Conservation (phyloP, 2,113 vertebrate genomes). For the Nesoenas mayeri region DNA sequence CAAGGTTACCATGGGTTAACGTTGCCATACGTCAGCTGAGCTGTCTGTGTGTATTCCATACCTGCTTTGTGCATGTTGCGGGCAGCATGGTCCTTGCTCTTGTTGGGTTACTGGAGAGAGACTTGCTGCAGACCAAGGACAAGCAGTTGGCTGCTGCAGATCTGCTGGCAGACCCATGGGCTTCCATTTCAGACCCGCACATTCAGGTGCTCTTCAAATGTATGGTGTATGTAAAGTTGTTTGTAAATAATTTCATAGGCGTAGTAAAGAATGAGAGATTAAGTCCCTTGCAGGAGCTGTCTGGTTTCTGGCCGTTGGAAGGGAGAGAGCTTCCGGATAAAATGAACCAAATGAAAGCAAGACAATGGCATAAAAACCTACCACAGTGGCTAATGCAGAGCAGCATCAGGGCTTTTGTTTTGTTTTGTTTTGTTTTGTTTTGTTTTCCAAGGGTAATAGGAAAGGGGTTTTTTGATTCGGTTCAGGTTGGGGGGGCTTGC, state of each 20-base stretch:
- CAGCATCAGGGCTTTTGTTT: not conserved
- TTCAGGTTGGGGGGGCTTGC: fast-evolving
- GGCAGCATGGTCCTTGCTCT: not conserved
- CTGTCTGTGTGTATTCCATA: fast-evolving
- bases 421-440: not conserved
- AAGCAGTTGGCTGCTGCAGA: not conserved
- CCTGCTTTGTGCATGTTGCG: fast-evolving
- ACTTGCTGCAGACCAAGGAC: too few species aligned
- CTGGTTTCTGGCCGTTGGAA: not conserved
- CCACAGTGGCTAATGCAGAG: not conserved
- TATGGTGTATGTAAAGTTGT: not conserved
- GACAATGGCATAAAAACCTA: not conserved
- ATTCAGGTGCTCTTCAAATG: not conserved
- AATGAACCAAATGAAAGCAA: not conserved
- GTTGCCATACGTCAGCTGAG: not conserved
- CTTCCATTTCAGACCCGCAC: not conserved
- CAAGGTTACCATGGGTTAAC: too few species aligned
- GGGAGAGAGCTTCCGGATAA: not conserved
- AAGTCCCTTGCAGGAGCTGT: fast-evolving
- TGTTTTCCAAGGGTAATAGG: not conserved
- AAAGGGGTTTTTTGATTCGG: not conserved
- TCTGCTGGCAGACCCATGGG: not conserved
- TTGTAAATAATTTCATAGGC: not conserved
- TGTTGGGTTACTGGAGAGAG: fast-evolving
- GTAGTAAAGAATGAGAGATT: not conserved